phyloP scores from a whole-genome alignment of 2,797 vertebrate species.

The Macropus fuliginosus region DNA sequence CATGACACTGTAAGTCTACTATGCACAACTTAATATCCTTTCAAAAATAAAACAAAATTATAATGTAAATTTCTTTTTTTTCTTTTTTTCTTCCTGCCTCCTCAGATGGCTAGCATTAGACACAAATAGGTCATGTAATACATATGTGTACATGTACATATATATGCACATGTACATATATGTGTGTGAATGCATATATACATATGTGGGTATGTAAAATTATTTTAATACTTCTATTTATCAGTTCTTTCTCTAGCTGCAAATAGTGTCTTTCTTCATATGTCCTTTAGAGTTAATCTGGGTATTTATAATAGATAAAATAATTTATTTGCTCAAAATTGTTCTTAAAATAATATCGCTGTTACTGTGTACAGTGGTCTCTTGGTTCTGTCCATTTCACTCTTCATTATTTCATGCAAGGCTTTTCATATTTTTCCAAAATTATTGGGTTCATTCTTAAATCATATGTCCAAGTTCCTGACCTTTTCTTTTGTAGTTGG shows the following conservation, averaged over 20 bases:
- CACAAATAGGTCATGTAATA: too few relatives aligned
- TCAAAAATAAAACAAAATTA: not conserved
- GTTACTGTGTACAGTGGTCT: not conserved
- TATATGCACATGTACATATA: too few relatives aligned
- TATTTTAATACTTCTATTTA: not conserved
- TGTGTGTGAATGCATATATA: too few relatives aligned
- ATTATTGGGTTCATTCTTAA: not conserved
- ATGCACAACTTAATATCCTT: not conserved
- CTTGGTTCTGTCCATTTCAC: not conserved
- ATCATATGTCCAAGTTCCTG: not conserved
- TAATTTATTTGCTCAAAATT: not conserved
- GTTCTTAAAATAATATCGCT: not conserved
- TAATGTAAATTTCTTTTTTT: not conserved
- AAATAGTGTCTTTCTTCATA: too few relatives aligned
- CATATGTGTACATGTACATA: not conserved
- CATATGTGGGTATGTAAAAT: too few relatives aligned
- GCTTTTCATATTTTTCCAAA: not conserved
- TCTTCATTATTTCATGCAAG: not conserved
- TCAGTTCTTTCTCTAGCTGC: not conserved
- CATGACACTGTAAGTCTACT: not conserved
- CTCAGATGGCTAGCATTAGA: too few relatives aligned
- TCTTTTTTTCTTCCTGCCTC: too few relatives aligned
- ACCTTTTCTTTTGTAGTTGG: not conserved
- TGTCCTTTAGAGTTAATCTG: too few relatives aligned
- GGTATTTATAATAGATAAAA: too few relatives aligned